These are phyloP conservation scores for Rafetus swinhoei DNA, from an alignment of 2,113 vertebrate genomes.

Conservation along the genomic window DNA sequence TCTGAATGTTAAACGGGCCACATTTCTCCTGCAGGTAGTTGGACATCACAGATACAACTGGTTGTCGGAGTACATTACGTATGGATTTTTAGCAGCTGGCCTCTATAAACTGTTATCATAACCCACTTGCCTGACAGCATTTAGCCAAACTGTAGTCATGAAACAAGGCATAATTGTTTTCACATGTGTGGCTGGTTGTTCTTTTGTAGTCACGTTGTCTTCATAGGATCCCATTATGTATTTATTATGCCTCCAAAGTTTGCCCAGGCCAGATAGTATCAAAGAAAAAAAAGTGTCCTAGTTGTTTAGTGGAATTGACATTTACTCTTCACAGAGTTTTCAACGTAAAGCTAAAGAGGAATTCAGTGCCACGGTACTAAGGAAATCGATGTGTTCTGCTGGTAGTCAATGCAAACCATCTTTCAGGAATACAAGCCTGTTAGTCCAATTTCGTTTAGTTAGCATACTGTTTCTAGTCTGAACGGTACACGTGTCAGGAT, in stretches of 20 bases:
- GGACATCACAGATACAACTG: not conserved
- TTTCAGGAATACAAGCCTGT: not conserved
- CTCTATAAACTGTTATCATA: accelerated
- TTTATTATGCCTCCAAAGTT: not conserved
- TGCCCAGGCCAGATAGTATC: not conserved
- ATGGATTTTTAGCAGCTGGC: not conserved
- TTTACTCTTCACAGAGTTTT: not conserved
- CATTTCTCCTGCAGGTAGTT: not conserved
- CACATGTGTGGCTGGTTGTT: not conserved
- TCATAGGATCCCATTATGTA: not conserved
- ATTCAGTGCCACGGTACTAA: not conserved
- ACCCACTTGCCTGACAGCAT: not conserved
- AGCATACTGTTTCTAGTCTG: not conserved
- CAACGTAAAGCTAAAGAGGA: not conserved
- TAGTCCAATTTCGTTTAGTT: not conserved
- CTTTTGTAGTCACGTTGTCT: not conserved
- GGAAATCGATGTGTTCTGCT: not conserved
- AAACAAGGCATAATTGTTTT: not conserved
- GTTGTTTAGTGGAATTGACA: not conserved
- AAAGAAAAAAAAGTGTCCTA: not conserved
- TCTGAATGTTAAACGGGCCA: not conserved
- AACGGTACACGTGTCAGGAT: not conserved
- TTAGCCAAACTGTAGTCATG: not conserved
- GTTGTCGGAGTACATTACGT: not conserved
- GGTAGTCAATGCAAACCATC: not conserved